Percentiles rank a stretch among this genome's conserved stretches.
These are phyloP conservation scores for Octonoba sinensis DNA, from an alignment of 2,888 invertebrate species.

Conservation along the genomic window DNA sequence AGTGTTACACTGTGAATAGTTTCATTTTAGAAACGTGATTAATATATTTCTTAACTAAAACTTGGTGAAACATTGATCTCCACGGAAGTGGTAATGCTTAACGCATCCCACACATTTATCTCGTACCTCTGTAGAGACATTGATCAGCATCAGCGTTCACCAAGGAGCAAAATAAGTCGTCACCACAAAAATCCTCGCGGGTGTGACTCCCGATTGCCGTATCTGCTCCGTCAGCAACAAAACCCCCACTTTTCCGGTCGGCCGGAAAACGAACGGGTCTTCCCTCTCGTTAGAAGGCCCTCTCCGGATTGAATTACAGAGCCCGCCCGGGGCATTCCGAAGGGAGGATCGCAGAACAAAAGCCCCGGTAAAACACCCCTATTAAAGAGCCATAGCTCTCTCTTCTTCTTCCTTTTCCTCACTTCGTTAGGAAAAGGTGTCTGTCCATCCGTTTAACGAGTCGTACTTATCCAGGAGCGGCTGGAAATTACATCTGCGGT, in stretches of 20 bases:
- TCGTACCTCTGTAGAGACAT: too few relatives aligned
- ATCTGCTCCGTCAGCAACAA: constrained; percentile 27
- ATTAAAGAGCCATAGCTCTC: not conserved
- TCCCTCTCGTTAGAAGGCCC: constrained; percentile 17
- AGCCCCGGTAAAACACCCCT: not conserved
- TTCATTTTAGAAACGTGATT: too few relatives aligned
- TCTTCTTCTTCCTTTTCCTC: constrained; percentile 6
- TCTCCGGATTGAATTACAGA: constrained; percentile 37
- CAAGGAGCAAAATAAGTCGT: too few relatives aligned
- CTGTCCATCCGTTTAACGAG: not conserved
- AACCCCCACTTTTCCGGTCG: constrained; percentile 30
- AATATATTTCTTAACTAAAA: too few relatives aligned
- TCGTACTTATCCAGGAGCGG: too few relatives aligned
- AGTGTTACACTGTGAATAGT: too few relatives aligned
- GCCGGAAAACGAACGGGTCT: constrained; percentile 8
- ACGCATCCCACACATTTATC: too few relatives aligned
- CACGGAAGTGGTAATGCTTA: too few relatives aligned
- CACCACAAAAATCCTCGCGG: too few relatives aligned
- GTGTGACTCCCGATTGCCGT: too few relatives aligned
- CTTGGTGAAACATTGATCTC: too few relatives aligned
- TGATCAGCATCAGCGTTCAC: too few relatives aligned
- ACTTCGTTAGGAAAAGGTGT: constrained; percentile 38
- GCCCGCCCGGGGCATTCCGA: constrained; percentile 18
- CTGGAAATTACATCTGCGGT: not conserved
- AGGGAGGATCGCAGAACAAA: constrained; percentile 6